Conservation (phyloP, 37 sponge, comb jelly and placozoan species). For the Cliona cf. orientalis region DNA sequence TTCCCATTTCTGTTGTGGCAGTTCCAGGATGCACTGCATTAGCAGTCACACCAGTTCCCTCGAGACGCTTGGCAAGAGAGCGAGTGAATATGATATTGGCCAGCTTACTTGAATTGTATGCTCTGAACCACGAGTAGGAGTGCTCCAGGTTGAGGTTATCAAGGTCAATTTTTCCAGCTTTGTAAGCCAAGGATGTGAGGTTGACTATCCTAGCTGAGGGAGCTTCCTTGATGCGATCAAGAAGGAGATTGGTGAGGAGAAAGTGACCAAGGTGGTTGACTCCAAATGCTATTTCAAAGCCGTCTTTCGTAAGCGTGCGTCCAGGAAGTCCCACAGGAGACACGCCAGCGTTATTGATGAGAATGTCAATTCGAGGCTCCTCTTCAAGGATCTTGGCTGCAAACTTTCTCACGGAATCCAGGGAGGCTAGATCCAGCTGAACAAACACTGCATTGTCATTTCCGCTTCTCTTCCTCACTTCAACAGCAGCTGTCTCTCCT, state of each 20-base stretch:
- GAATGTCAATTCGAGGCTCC: slow-evolving; percentile 65
- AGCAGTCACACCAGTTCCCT: slow-evolving; percentile 64
- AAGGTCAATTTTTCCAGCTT: slow-evolving; percentile 33
- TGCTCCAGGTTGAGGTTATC: slow-evolving; percentile 38
- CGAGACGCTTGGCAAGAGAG: slow-evolving; percentile 62
- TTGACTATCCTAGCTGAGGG: slow-evolving; percentile 79
- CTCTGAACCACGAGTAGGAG: slow-evolving; percentile 4
- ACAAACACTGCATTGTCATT: slow-evolving; percentile 38
- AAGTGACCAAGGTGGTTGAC: slow-evolving; percentile 74
- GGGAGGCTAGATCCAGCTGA: slow-evolving; percentile 77
- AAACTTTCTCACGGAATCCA: slow-evolving; percentile 76
- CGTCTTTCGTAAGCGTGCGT: slow-evolving; percentile 51
- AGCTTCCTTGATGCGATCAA: slow-evolving; percentile 63
- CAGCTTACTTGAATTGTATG: slow-evolving; percentile 76
- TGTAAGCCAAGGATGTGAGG: slow-evolving; percentile 51
- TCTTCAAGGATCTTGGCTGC: slow-evolving; percentile 46
- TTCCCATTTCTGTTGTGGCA: too few relatives aligned
- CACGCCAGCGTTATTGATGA: slow-evolving; percentile 90
- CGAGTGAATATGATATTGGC: slow-evolving; percentile 85
- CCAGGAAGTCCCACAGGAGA: slow-evolving; percentile 43
- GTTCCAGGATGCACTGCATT: slow-evolving; percentile 13
- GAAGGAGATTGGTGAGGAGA: slow-evolving; percentile 64
- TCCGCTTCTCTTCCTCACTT: slow-evolving; percentile 47
- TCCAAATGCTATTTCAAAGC: slow-evolving; percentile 63
- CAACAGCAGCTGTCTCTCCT: slow-evolving; percentile 62